phyloP scores from a whole-genome alignment of 92 coral and sea anemone species.

The Nematostella vectensis region DNA sequence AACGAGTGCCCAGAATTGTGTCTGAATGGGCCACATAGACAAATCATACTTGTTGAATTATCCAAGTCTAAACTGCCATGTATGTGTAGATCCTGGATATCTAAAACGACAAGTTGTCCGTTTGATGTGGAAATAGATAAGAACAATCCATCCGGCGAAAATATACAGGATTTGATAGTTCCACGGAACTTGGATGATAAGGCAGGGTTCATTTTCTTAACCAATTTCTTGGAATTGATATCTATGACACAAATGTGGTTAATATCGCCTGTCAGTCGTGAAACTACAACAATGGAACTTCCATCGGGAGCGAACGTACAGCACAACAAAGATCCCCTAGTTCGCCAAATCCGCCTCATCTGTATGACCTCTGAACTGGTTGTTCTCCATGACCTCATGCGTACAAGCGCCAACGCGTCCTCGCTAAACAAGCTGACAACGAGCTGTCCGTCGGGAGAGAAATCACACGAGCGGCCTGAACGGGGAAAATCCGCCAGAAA shows the following conservation, averaged over 20 bases:
- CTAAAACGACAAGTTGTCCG: conserved; percentile 71
- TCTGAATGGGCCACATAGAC: conserved; percentile 69
- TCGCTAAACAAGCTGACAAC: conserved; percentile 81
- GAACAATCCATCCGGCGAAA: conserved; percentile 79
- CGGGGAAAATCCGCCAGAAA: conserved; percentile 87
- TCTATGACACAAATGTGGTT: conserved; percentile 79
- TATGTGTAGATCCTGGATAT: conserved; percentile 70
- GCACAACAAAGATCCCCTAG: conserved; percentile 66
- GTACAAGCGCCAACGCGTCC: conserved; percentile 74
- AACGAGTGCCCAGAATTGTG: conserved; percentile 53
- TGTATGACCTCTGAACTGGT: conserved; percentile 89
- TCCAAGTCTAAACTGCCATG: conserved; percentile 76
- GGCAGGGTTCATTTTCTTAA: conserved; percentile 63
- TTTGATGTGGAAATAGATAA: conserved; percentile 67
- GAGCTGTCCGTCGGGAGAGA: conserved; percentile 83
- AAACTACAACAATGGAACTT: conserved; percentile 69
- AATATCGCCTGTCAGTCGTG: conserved; percentile 62
- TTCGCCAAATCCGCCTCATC: conserved; percentile 82
- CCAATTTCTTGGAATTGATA: conserved; percentile 58
- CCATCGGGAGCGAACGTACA: conserved; percentile 87
- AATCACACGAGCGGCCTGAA: conserved; percentile 78
- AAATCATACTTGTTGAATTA: conserved; percentile 34
- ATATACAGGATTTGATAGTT: conserved; percentile 62
- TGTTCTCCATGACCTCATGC: conserved; percentile 90
- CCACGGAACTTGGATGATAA: conserved; percentile 69